Evolutionary conservation across 1,140 invertebrate species (phyloP).

Genomic region (Ceratoteleas bidentatus): DNA sequence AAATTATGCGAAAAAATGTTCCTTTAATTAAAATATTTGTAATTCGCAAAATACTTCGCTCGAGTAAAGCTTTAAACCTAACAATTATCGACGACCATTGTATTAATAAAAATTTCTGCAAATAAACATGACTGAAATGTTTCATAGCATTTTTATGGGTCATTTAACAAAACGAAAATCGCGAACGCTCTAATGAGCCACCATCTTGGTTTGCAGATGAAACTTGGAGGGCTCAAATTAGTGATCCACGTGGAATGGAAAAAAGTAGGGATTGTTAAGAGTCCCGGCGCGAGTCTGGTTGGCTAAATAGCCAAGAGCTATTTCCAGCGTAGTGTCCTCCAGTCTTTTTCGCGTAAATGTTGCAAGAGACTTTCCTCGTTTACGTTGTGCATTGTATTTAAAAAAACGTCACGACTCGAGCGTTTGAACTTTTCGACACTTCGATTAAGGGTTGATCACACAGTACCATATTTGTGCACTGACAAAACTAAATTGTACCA

Average conservation of each 20-base stretch:
- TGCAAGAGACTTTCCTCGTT: slow-evolving; percentile 62
- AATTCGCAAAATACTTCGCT: too few relatives aligned
- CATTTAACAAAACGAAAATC: not conserved
- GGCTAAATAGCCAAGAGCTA: slow-evolving; percentile 70
- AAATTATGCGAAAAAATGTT: too few relatives aligned
- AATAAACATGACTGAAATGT: too few relatives aligned
- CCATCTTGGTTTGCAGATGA: slow-evolving; percentile 48
- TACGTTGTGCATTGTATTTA: slow-evolving; percentile 49
- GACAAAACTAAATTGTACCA: too few relatives aligned
- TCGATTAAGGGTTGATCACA: too few relatives aligned
- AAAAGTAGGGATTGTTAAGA: slow-evolving; percentile 47
- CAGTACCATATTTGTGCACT: too few relatives aligned
- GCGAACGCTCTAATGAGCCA: slow-evolving; percentile 59
- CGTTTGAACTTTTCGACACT: not conserved
- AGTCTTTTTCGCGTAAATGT: slow-evolving; percentile 63
- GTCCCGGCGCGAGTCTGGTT: slow-evolving; percentile 56
- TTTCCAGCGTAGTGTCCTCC: slow-evolving; percentile 66
- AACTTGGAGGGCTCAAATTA: slow-evolving; percentile 55
- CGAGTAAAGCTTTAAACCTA: too few relatives aligned
- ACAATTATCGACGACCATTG: too few relatives aligned
- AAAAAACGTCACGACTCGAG: slow-evolving; percentile 39
- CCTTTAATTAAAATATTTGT: too few relatives aligned
- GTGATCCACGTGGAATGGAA: slow-evolving; percentile 43
- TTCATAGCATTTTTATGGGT: too few relatives aligned
- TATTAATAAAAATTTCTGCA: too few relatives aligned